Base-by-base conservation (phyloP, 2,113 vertebrate genomes). In the Phyllostomus hastatus region DNA sequence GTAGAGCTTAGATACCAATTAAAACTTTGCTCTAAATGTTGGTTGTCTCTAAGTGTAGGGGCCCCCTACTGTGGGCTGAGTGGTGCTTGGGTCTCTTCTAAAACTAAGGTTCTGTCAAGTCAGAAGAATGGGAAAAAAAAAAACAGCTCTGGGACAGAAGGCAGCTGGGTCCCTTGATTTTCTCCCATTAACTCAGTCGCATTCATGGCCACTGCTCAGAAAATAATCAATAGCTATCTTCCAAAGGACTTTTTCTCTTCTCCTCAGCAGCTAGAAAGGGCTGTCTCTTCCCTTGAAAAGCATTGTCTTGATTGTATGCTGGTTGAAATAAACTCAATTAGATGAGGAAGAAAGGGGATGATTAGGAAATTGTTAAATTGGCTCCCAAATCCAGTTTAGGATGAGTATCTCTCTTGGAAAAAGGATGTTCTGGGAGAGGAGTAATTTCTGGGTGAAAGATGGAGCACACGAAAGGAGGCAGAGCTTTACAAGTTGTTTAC, bases 351-450 rank as follows among this genome's bases (percentile, higher is more conserved):
- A 95, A 97, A 97, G 95, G 88, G 96, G 93, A 86, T 97, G 97
- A 98, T 98, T 98, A 97, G 97, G 97, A 98, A 98, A 67, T 90
- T 98, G 88, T 97, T 97, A 97, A 76, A 97, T 98, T 97, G 96
- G 48, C 95, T 97, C 95, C 73, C 79, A 94, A 88, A 87, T 90
- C 79, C 15, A 20, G 88, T 92, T 90, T 88, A 91, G 73, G 85
- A 0, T 94, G 70, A 97, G 52, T 92, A 26, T 78, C 72, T 84
- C 31, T 95, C 90, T 95, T 5, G 0, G 90, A 97, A 64, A 96
- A 95, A 95, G 81, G 28, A 66, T 97, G 46, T 82, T 90, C 38
- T 93, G 46, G 88, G n/a, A 91, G 96, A 96, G 41, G 54, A 59
- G 33, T 96, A 82, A 86, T 88, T 92, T 96, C 90, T 90, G 76